Conservation (phyloP, 2,797 vertebrate genomes). For the Rhynchotus rufescens region DNA sequence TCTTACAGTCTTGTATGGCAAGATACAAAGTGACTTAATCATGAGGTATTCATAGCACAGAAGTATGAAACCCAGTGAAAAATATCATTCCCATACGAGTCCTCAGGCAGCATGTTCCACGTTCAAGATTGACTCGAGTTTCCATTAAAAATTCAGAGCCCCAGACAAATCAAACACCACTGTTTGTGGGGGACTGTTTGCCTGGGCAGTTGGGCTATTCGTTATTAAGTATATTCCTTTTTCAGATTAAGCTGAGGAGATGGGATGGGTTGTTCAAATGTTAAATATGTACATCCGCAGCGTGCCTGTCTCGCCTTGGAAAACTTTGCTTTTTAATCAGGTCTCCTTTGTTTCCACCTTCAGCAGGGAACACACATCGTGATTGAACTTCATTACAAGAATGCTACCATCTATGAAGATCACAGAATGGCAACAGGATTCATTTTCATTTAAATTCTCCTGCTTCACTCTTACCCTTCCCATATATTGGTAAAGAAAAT, state of each 20-base stretch:
- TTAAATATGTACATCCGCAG: neutral
- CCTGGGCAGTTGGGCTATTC: constrained; percentile 42
- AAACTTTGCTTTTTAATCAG: neutral
- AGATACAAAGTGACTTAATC: constrained; percentile 78
- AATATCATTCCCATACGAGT: constrained; percentile 47
- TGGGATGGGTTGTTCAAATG: neutral
- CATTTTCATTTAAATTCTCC: neutral
- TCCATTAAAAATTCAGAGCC: constrained; percentile 56
- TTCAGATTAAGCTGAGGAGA: constrained; percentile 34
- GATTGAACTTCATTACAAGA: neutral
- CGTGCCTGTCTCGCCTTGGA: neutral
- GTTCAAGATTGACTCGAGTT: neutral
- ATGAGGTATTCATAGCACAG: constrained; percentile 66
- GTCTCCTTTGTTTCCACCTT: neutral
- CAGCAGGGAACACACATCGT: neutral
- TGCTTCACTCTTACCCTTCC: neutral
- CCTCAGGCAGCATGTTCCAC: constrained; percentile 38
- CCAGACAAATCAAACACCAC: constrained; percentile 38
- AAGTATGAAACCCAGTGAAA: constrained; percentile 48
- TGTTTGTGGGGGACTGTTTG: constrained; percentile 4
- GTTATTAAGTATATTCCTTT: constrained; percentile 18
- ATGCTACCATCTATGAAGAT: neutral
- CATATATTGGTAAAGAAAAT: neutral
- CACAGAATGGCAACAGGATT: neutral
- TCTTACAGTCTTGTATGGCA: constrained; percentile 63